These are phyloP conservation scores for Saxicola maurus DNA, from an alignment of 2,797 vertebrate species.

Conservation along the genomic window DNA sequence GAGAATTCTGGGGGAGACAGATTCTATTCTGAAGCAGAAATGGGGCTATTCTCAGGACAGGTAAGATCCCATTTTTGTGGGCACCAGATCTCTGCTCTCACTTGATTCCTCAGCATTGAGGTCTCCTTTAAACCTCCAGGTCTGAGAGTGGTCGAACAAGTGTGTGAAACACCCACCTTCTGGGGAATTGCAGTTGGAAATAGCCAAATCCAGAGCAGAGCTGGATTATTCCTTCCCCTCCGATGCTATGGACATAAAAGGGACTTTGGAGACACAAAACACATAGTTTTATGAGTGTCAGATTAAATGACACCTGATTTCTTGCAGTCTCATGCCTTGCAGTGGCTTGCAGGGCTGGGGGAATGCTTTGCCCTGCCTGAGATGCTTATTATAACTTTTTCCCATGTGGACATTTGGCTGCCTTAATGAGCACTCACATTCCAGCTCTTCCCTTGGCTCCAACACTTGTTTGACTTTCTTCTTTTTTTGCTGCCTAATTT, in stretches of 20 bases:
- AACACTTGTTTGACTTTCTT: conserved; percentile 27
- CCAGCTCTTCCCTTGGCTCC: conserved; percentile 19
- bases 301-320: not conserved
- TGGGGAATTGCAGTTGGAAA: not conserved
- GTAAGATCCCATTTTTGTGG: not conserved
- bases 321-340: not conserved
- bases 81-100: not conserved
- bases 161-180: not conserved
- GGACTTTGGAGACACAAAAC: not conserved
- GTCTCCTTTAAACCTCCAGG: not conserved
- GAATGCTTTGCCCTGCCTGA: not conserved
- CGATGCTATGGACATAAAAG: not conserved
- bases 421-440: conserved; percentile 4
- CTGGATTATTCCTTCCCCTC: not conserved
- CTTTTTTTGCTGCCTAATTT: conserved; percentile 28
- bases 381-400: conserved; percentile 20
- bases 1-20: not conserved
- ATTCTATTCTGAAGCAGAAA: not conserved
- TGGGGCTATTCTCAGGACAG: not conserved
- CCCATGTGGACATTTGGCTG: conserved; percentile 27
- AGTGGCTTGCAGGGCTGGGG: not conserved
- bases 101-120: not conserved
- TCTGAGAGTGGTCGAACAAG: rapidly evolving
- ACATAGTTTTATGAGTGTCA: not conserved
- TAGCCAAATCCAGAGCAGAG: not conserved